Evolutionary conservation across 2,113 vertebrate genomes (phyloP), one percentile per base, ranked within the genome.

Genomic region (Laticauda laticaudata): DNA sequence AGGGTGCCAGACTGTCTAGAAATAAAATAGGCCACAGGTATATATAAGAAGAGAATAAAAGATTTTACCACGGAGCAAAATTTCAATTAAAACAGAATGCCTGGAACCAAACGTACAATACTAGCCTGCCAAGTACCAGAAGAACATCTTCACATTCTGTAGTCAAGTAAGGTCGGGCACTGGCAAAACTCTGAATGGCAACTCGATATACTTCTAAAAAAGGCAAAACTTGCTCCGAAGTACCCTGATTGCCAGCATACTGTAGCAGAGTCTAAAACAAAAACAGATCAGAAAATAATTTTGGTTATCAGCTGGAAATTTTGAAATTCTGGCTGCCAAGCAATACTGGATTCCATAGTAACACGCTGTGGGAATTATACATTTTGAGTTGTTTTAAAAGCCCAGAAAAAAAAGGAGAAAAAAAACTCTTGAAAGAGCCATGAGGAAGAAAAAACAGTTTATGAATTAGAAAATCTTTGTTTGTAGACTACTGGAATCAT

Each of bases 201-300:
- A 99, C 98, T 95, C 98, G 98, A 98, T 99, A 99, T 10, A 99
- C 98, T 97, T 99, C 99, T 97, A 99, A 97, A 94, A 99, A 98
- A 95, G 98, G 98, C 88, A 98, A 97, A 92, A 99, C 98, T 86
- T 99, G 98, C 95, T 99, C 99, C n/a, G 99, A 98, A 48, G 99
- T 98, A 97, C 98, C 99, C 97, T 98, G 98, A 96, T 98, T 99
- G 96, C 98, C 99, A 95, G 99, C 99, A 95, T 98, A 99, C 95
- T 99, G 98, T 95, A 99, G 97, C 92, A 99, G 97, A 39, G 98
- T 98, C 99, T 99, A 95, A 86, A 97, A 96, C 51, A 21, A 94
- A 96, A 95, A 97, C 0, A 57, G 94, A 56, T 18, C 45, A 88
- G 87, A 5, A 21, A 53, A 64, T 93, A 96, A 45, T 87, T 92